Evolutionary conservation across 1,140 invertebrate species (phyloP), one percentile per base, ranked within the genome.

Genomic region (Nymphalis io): DNA sequence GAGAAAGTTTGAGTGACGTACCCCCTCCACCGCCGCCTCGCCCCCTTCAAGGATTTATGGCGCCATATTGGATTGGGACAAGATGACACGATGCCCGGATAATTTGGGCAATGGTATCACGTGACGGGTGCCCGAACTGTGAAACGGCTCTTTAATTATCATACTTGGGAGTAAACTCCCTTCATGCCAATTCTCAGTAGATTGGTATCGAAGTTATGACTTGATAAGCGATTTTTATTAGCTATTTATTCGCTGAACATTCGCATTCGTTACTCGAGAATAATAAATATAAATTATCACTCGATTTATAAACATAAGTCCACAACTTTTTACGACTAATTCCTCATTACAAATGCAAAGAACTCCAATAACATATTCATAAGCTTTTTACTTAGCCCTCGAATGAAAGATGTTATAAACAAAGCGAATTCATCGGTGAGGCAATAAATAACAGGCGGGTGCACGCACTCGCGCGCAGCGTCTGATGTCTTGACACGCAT

Each of bases 21-120:
- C 88, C 87, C 89, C 88, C 87, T 80, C 85, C 77, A 76, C 73
- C 71, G 73, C 79, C 77, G 72, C 84, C 76, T 78, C 74, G 73
- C 80, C 80, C 70, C 85, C 81, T 73, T 74, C 74, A 78, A 91
- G 86, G 87, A 91, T 91, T 91, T 91, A 91, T 89, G 86, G 87
- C 87, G 89, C 89, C 88, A 90, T 91, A 91, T 91, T 91, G 89
- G 89, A 91, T 91, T 89, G 88, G 88, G 88, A 90, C 89, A 91
- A 91, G 88, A 91, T 91, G 89, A 91, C 89, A 89, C 89, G 86
- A 87, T 86, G 88, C 87, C 80, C 85, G 89, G 89, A 91, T 91
- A 91, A 91, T 91, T 91, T 91, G 89, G 89, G 88, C 87, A 90
- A 89, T 87, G 87, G 84, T 84, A 84, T 89, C 89, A 88, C 84